Conservation (phyloP, 2,797 vertebrate species). For the Phoeniculus purpureus region DNA sequence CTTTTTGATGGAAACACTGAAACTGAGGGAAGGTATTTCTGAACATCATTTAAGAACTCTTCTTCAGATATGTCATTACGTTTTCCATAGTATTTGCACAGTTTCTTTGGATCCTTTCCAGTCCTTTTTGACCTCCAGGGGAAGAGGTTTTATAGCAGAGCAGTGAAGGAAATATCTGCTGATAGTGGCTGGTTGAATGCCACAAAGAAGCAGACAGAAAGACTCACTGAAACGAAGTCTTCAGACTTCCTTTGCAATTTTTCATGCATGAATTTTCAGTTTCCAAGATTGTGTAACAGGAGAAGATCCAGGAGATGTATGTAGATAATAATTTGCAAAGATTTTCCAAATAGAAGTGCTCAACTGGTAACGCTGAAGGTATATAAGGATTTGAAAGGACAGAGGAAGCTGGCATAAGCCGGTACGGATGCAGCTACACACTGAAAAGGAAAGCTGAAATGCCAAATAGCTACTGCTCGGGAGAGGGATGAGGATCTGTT, state of each 20-base stretch:
- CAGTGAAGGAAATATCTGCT: background rate
- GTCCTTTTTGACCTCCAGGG: constrained; percentile 10
- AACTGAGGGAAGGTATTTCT: constrained; percentile 35
- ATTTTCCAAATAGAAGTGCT: background rate
- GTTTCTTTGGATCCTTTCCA: constrained; percentile 14
- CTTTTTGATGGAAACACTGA: background rate
- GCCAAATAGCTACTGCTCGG: background rate
- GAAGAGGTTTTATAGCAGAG: background rate
- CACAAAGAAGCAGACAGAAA: background rate
- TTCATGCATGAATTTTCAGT: background rate
- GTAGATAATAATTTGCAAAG: background rate
- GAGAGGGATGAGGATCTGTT: background rate
- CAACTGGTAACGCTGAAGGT: background rate
- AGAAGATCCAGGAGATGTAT: background rate
- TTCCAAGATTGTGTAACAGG: background rate
- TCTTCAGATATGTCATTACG: background rate
- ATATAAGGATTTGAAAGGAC: background rate
- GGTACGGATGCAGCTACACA: background rate
- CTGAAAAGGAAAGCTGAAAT: background rate
- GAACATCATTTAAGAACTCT: constrained; percentile 9
- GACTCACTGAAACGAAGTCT: background rate
- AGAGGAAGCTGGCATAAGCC: background rate
- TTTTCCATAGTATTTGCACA: constrained; percentile 18
- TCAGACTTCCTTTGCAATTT: background rate
- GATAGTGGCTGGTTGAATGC: background rate